Evolutionary conservation across 2,113 vertebrate species (phyloP).

Genomic region (Spizaetus ornatus): DNA sequence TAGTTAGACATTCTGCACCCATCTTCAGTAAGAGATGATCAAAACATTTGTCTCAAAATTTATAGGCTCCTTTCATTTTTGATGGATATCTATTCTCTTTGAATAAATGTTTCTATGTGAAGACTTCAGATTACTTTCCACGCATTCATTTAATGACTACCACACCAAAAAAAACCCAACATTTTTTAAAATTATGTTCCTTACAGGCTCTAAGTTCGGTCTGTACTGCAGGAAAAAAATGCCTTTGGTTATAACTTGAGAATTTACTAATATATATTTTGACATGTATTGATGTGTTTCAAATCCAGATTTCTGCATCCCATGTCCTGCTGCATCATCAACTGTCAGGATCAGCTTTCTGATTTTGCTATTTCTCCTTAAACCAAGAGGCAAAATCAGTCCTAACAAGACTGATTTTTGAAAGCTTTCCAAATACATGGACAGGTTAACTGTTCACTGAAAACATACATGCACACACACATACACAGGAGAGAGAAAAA

Average conservation of each 20-base stretch:
- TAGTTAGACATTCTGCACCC: not conserved
- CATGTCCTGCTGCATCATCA: not conserved
- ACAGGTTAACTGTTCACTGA: not conserved
- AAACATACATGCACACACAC: not conserved
- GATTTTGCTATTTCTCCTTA: not conserved
- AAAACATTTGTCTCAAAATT: not conserved
- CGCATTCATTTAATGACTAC: not conserved
- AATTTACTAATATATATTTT: not conserved
- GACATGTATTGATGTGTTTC: not conserved
- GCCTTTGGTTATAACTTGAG: not conserved
- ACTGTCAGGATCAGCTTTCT: not conserved
- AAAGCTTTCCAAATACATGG: not conserved
- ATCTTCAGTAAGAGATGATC: not conserved
- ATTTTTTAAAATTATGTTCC: not conserved
- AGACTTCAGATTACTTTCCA: not conserved
- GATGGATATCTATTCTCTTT: not conserved
- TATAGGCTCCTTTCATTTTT: not conserved
- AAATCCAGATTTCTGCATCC: not conserved
- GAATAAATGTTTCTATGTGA: not conserved
- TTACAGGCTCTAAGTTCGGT: not conserved
- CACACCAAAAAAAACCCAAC: not conserved
- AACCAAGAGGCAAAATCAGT: not conserved
- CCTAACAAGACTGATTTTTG: not conserved
- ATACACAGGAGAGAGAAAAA: fast-evolving
- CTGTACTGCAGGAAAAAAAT: not conserved